Evolutionary conservation across 2,888 invertebrate genomes (phyloP).

Genomic region (Scaptodrosophila latifasciaeformis): DNA sequence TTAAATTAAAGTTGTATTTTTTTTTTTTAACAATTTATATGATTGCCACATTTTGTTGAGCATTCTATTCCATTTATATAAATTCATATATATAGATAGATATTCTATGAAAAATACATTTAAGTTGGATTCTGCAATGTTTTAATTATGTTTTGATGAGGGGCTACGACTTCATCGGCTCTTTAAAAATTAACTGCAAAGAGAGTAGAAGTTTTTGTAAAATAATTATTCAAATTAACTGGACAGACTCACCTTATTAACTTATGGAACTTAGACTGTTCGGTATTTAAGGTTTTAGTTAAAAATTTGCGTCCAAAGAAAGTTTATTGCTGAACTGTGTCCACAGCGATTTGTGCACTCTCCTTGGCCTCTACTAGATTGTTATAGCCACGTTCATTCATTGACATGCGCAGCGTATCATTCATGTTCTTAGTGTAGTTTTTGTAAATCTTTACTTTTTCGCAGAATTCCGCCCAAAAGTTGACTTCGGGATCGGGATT

Average conservation of each 20-base stretch:
- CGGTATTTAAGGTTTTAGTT: too few species aligned
- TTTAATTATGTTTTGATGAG: too few species aligned
- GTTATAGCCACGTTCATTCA: constrained; percentile 65
- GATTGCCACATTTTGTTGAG: background rate
- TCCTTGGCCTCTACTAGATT: constrained; percentile 49
- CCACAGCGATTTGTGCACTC: constrained; percentile 10
- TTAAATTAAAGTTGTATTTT: background rate
- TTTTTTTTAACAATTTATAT: too few species aligned
- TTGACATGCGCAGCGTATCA: constrained; percentile 64
- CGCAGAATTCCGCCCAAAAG: constrained; percentile 84
- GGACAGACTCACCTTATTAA: constrained; percentile 28
- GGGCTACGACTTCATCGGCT: too few species aligned
- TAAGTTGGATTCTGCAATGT: too few species aligned
- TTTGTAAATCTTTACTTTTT: constrained; percentile 82
- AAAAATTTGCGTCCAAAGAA: too few species aligned
- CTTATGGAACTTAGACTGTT: constrained; percentile 17
- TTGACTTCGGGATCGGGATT: constrained; percentile 77
- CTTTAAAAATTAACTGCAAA: background rate
- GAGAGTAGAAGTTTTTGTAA: background rate
- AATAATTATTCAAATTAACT: background rate
- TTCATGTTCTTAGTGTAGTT: constrained; percentile 79
- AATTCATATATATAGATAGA: too few species aligned
- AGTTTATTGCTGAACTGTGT: constrained; percentile 19
- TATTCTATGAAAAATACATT: too few species aligned
- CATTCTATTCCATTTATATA: too few species aligned